Evolutionary conservation across 2,797 vertebrate genomes (phyloP).

Genomic region (Vespertilio murinus): DNA sequence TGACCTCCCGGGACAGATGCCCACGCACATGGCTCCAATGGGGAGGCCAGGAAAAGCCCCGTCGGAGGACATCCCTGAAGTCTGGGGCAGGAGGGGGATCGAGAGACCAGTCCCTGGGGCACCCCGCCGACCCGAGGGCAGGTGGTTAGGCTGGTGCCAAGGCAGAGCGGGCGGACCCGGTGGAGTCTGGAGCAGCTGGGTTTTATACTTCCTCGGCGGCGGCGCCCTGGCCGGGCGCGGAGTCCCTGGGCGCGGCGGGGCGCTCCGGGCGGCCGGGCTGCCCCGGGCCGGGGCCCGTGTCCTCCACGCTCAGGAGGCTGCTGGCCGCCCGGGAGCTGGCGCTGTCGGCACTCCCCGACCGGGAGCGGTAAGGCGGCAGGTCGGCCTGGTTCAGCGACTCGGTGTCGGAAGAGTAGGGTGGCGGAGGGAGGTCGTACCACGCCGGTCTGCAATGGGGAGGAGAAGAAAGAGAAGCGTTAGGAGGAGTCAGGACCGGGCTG

Average conservation of each 20-base stretch:
- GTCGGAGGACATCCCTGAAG: neutral
- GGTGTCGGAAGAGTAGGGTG: slow-evolving; percentile 91
- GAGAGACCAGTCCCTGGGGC: slow-evolving; percentile 15
- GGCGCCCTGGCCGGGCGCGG: slow-evolving; percentile 3
- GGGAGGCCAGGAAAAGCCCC: slow-evolving; percentile 22
- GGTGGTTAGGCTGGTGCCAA: slow-evolving; percentile 22
- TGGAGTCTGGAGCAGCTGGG: slow-evolving; percentile 57
- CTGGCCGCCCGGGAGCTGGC: slow-evolving; percentile 69
- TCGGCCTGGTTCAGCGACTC: slow-evolving; percentile 87
- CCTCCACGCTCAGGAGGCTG: slow-evolving; percentile 62
- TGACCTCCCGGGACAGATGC: neutral
- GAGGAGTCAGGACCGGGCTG: neutral
- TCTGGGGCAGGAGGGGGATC: neutral
- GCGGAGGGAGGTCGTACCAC: slow-evolving; percentile 97
- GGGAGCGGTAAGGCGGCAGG: slow-evolving; percentile 91
- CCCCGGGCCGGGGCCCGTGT: neutral
- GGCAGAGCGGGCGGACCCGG: slow-evolving; percentile 75
- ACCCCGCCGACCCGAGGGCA: neutral
- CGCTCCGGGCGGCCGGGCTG: slow-evolving; percentile 34
- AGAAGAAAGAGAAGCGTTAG: neutral
- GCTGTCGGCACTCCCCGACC: slow-evolving; percentile 81
- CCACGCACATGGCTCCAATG: neutral
- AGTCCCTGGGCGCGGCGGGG: slow-evolving; percentile 62
- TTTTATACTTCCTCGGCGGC: slow-evolving; percentile 73
- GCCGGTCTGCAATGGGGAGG: slow-evolving; percentile 89